phyloP scores from a whole-genome alignment of 2,797 vertebrate species.

The Gallinago stenura region DNA sequence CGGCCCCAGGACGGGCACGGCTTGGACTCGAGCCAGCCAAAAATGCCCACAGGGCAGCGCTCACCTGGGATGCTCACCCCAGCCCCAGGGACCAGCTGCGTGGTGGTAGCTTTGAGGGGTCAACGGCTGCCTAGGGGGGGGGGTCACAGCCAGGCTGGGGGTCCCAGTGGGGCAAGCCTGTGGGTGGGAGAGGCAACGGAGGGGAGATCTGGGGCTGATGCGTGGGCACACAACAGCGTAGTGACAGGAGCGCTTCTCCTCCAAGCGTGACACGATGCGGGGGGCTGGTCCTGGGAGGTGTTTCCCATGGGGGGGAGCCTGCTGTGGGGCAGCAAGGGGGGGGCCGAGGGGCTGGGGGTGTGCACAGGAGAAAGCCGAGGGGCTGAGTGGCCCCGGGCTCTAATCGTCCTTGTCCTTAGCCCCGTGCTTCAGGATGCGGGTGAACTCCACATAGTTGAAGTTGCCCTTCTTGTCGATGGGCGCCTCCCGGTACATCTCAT shows the following conservation, averaged over 20 bases:
- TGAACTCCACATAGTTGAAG: slow-evolving; percentile 99
- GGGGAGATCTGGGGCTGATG: neutral
- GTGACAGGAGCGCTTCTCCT: neutral
- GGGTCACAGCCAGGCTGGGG: neutral
- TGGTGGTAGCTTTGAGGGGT: neutral
- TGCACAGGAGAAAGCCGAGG: neutral
- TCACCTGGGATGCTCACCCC: neutral
- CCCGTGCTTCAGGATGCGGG: slow-evolving; percentile 97
- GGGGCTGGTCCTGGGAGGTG: neutral
- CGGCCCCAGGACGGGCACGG: rapidly evolving
- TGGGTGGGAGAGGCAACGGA: neutral
- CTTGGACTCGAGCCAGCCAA: neutral
- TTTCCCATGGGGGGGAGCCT: neutral
- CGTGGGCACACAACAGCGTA: rapidly evolving
- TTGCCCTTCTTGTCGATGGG: slow-evolving; percentile 99
- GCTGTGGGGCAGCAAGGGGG: neutral
- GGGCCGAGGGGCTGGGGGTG: neutral
- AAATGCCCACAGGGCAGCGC: neutral
- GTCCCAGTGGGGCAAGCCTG: neutral
- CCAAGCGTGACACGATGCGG: neutral
- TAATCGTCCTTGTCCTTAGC: slow-evolving; percentile 98
- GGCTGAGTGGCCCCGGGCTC: neutral
- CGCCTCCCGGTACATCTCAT: slow-evolving; percentile 97
- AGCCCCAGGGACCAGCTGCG: neutral
- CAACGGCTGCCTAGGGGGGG: neutral